These are phyloP conservation scores for Lasioglossum pauxillum DNA, from an alignment of 2,888 invertebrate species.

Conservation along the genomic window DNA sequence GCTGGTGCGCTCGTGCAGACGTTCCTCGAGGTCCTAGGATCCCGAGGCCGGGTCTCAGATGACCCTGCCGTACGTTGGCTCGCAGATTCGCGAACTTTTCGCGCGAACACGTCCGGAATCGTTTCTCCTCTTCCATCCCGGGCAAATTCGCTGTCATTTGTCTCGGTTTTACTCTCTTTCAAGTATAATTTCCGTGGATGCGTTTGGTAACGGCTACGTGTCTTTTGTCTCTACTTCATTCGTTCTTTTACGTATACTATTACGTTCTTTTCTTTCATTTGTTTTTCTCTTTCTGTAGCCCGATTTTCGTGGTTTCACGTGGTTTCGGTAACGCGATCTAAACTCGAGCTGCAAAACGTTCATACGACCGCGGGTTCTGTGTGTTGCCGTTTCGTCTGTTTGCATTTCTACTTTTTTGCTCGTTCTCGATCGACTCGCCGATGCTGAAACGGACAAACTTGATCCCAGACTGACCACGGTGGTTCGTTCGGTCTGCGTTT, in stretches of 20 bases:
- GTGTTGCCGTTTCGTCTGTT: not conserved
- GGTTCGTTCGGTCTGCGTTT: not conserved
- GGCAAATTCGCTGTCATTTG: not conserved
- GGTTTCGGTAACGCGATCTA: not conserved
- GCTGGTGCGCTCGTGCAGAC: slow-evolving; percentile 72
- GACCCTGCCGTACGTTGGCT: slow-evolving; percentile 28
- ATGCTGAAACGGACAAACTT: slow-evolving; percentile 49
- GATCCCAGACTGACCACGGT: slow-evolving; percentile 6
- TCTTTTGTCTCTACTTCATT: not conserved
- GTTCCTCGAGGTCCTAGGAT: slow-evolving; percentile 66
- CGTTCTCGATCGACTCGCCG: not conserved
- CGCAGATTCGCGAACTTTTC: slow-evolving; percentile 6
- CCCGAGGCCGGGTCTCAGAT: slow-evolving; percentile 54
- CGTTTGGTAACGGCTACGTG: not conserved
- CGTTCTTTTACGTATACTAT: not conserved
- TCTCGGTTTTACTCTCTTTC: not conserved
- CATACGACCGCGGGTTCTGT: not conserved
- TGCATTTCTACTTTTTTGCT: not conserved
- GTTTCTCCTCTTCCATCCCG: not conserved
- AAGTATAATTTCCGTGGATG: not conserved
- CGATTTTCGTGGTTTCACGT: not conserved
- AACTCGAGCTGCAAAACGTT: not conserved
- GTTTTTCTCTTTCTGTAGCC: not conserved
- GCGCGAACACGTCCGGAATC: not conserved
- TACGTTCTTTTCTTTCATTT: not conserved